Evolutionary conservation across 1,140 invertebrate species (phyloP).

Genomic region (Idris sp.): DNA sequence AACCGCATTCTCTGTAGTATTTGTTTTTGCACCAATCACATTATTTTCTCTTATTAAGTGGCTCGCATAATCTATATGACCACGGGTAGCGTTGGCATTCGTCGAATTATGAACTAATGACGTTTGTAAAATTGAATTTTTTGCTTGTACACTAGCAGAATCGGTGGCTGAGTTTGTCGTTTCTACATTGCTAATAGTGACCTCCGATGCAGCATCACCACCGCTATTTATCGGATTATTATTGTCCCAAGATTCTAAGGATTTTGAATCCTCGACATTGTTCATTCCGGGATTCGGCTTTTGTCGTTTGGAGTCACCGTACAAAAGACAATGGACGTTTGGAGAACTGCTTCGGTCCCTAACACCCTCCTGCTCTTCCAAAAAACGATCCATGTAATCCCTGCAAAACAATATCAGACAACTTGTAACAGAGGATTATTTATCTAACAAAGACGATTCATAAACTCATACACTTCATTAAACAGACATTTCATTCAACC

Average conservation of each 20-base stretch:
- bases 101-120: slow-evolving; percentile 47
- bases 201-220: slow-evolving; percentile 30
- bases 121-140: slow-evolving; percentile 40
- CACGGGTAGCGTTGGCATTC: slow-evolving; percentile 29
- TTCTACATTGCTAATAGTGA: slow-evolving; percentile 19
- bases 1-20: slow-evolving; percentile 15
- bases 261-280: slow-evolving; percentile 71
- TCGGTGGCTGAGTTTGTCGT: slow-evolving; percentile 18
- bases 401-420: slow-evolving; percentile 55
- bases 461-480: too few species aligned
- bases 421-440: too few species aligned
- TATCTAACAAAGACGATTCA: too few species aligned
- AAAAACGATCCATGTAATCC: slow-evolving; percentile 88
- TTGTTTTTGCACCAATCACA: slow-evolving; percentile 21
- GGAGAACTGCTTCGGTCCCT: slow-evolving; percentile 79
- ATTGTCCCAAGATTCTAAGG: slow-evolving; percentile 70
- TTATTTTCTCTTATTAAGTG: slow-evolving; percentile 50
- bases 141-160: slow-evolving; percentile 9
- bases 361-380: slow-evolving; percentile 84
- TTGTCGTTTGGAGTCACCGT: slow-evolving; percentile 82
- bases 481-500: too few species aligned
- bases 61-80: slow-evolving; percentile 53
- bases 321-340: slow-evolving; percentile 82
- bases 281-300: slow-evolving; percentile 68
- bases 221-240: slow-evolving; percentile 25